phyloP scores from a whole-genome alignment of 2,888 invertebrate genomes.

The Ommatoiulus sabulosus region DNA sequence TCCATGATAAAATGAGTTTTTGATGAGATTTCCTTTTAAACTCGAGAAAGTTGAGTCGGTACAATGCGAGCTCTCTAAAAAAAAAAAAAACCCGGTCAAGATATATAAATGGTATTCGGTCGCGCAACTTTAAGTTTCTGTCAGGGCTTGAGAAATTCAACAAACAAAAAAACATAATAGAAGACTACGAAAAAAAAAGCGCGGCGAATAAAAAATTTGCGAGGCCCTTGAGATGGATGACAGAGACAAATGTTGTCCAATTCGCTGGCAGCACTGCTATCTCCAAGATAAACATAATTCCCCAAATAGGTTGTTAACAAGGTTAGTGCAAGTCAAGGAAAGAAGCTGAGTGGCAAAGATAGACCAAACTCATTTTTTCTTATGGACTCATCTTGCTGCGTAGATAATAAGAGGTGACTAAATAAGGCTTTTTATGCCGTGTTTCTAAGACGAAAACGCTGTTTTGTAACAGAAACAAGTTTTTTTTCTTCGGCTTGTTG shows the following conservation, averaged over 20 bases:
- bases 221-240: slow-evolving; percentile 51
- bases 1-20: neutral
- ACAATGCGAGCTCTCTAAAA: neutral
- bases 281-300: slow-evolving; percentile 56
- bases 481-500: neutral
- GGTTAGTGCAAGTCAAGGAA: slow-evolving; percentile 37
- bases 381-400: neutral
- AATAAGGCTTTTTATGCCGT: slow-evolving; percentile 33
- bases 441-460: neutral
- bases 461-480: neutral
- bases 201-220: neutral
- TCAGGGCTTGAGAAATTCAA: slow-evolving; percentile 7
- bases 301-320: slow-evolving; percentile 56
- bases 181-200: neutral
- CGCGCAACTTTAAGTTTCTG: slow-evolving; percentile 24
- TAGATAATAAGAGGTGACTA: slow-evolving; percentile 27
- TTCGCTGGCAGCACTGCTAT: slow-evolving; percentile 49
- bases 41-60: neutral
- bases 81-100: neutral
- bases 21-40: slow-evolving; percentile 12
- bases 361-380: slow-evolving; percentile 22
- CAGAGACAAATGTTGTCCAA: slow-evolving; percentile 56
- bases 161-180: slow-evolving; percentile 34
- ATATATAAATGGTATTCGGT: neutral
- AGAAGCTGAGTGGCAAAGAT: slow-evolving; percentile 42